Evolutionary conservation across 2,797 vertebrate genomes (phyloP).

Genomic region (Staurois parvus): DNA sequence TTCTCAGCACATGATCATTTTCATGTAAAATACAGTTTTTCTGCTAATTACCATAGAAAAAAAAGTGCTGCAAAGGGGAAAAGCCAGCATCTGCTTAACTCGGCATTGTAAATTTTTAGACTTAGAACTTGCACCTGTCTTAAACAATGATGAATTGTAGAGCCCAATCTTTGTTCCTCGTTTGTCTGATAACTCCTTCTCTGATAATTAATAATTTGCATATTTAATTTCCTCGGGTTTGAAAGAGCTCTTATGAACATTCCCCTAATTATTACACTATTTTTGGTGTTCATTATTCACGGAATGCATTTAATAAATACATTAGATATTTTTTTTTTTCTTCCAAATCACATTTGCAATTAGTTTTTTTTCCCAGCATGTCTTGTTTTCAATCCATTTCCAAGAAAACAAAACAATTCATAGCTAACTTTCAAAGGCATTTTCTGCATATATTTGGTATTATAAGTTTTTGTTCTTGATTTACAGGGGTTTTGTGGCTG

Average conservation of each 20-base stretch:
- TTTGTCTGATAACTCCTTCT: constrained; percentile 76
- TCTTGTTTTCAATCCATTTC: constrained; percentile 33
- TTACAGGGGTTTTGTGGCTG: too few relatives aligned
- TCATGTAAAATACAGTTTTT: constrained; percentile 60
- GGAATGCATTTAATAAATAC: constrained; percentile 74
- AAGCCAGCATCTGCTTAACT: constrained; percentile 73
- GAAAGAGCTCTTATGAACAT: constrained; percentile 75
- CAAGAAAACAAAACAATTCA: constrained; percentile 61
- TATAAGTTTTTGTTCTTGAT: too few relatives aligned
- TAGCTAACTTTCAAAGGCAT: not conserved
- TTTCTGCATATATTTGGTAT: too few relatives aligned
- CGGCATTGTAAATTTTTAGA: constrained; percentile 70
- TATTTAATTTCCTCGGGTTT: constrained; percentile 78
- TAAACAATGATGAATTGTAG: constrained; percentile 79
- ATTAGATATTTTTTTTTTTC: constrained; percentile 55
- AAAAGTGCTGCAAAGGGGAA: constrained; percentile 64
- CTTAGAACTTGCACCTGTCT: constrained; percentile 74
- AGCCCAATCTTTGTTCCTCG: constrained; percentile 67
- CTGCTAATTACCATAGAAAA: constrained; percentile 66
- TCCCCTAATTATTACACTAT: constrained; percentile 76
- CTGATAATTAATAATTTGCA: constrained; percentile 79
- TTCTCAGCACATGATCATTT: constrained; percentile 62
- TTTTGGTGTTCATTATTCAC: constrained; percentile 75
- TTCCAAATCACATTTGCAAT: constrained; percentile 46
- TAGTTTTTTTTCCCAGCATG: constrained; percentile 16